A percentile compares a stretch with the other conserved stretches of the same genome.
These are phyloP conservation scores for Ramazzottius varieornatus DNA, from an alignment of 2,888 invertebrate genomes.

Conservation along the genomic window DNA sequence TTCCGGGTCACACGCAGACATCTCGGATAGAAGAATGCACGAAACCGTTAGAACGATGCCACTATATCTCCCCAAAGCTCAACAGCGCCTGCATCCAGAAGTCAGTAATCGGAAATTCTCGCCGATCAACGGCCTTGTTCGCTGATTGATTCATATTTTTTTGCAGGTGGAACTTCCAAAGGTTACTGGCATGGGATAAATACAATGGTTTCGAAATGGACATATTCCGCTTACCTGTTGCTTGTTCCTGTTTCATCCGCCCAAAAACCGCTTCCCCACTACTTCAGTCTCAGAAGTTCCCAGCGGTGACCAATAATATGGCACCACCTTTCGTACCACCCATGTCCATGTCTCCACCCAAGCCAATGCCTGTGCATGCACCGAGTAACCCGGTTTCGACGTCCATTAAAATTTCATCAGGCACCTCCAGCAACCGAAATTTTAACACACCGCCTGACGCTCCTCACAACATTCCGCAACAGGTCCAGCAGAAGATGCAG, in stretches of 20 bases:
- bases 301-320: background rate
- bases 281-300: too few relatives aligned
- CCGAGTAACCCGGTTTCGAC: too few relatives aligned
- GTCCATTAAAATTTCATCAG: too few relatives aligned
- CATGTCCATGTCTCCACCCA: too few relatives aligned
- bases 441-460: too few relatives aligned
- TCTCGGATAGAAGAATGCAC: background rate
- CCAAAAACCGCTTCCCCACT: too few relatives aligned
- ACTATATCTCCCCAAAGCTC: background rate
- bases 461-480: too few relatives aligned
- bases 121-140: background rate
- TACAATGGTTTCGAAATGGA: slow-evolving; percentile 2
- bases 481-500: too few relatives aligned
- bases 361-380: too few relatives aligned
- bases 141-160: too few relatives aligned
- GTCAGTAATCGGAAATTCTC: background rate
- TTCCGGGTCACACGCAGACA: background rate
- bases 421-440: too few relatives aligned
- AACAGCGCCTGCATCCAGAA: background rate
- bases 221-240: background rate
- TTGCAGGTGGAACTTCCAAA: background rate
- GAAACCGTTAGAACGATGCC: background rate
- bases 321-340: background rate
- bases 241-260: background rate
- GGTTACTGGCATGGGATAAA: background rate